Evolutionary conservation across 2,797 vertebrate species (phyloP).

Genomic region (Monodelphis domestica): DNA sequence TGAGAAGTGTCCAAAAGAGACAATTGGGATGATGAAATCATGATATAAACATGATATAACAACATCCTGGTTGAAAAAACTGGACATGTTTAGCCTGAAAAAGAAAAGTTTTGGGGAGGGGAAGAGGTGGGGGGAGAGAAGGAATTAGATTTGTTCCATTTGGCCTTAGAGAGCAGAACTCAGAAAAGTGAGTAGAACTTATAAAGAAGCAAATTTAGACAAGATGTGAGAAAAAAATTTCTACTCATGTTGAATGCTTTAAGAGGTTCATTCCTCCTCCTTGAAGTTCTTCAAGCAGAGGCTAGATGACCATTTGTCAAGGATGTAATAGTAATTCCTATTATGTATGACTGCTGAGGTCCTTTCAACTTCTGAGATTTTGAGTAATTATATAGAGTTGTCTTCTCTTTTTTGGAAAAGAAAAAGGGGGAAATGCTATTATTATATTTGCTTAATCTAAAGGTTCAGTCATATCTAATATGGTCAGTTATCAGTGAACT

Average conservation of each 20-base stretch:
- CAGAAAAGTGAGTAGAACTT: neutral
- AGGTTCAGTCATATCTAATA: neutral
- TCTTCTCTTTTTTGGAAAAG: slow-evolving; percentile 51
- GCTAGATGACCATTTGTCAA: neutral
- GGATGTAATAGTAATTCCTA: neutral
- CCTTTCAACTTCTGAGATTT: neutral
- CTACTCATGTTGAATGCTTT: neutral
- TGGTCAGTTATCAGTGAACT: neutral
- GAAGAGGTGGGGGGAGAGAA: neutral
- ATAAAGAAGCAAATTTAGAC: neutral
- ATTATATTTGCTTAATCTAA: neutral
- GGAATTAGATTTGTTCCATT: neutral
- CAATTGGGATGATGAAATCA: neutral
- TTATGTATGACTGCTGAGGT: neutral
- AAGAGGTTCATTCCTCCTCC: neutral
- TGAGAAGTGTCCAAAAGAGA: neutral
- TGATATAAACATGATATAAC: no score
- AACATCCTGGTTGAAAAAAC: neutral
- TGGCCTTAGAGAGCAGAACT: neutral
- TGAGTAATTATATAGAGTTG: neutral
- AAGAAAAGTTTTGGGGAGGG: neutral
- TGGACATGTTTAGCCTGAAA: neutral
- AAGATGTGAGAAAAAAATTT: neutral
- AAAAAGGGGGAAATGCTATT: slow-evolving; percentile 27
- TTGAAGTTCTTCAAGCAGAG: neutral